Evolutionary conservation across 2,888 invertebrate genomes (phyloP).

Genomic region (Itoplectis maculator): DNA sequence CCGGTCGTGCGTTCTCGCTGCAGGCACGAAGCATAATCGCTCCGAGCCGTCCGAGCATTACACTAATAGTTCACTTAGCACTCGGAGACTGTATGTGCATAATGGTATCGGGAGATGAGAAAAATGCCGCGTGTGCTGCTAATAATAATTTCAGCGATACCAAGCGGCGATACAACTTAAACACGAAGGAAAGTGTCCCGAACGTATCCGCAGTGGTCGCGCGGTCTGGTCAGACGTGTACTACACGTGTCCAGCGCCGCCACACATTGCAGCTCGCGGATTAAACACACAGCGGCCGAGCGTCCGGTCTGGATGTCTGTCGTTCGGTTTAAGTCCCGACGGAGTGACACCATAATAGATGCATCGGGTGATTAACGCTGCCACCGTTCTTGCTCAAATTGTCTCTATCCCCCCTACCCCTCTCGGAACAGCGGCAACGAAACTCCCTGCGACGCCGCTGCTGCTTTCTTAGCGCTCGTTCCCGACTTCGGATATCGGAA

Average conservation of each 20-base stretch:
- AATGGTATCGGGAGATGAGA: slow-evolving; percentile 28
- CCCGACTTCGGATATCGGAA: slow-evolving; percentile 43
- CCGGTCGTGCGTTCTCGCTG: not conserved
- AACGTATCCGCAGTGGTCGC: not conserved
- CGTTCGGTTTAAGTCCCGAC: slow-evolving; percentile 45
- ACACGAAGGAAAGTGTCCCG: slow-evolving; percentile 31
- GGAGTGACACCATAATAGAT: slow-evolving; percentile 64
- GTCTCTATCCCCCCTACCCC: slow-evolving; percentile 53
- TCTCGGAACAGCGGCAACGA: slow-evolving; percentile 20
- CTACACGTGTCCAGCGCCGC: slow-evolving; percentile 48
- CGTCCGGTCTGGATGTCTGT: slow-evolving; percentile 34
- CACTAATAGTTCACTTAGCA: slow-evolving; percentile 8
- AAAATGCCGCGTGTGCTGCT: slow-evolving; percentile 27
- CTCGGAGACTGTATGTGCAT: slow-evolving; percentile 5
- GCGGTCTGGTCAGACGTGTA: slow-evolving; percentile 46
- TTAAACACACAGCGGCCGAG: slow-evolving; percentile 13
- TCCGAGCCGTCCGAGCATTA: not conserved
- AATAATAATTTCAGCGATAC: slow-evolving; percentile 52
- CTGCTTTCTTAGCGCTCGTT: not conserved
- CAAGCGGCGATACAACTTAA: slow-evolving; percentile 34
- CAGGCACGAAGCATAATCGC: not conserved
- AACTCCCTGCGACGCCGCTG: slow-evolving; percentile 11
- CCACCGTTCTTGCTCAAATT: slow-evolving; percentile 51
- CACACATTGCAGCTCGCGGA: not conserved
- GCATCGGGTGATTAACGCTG: slow-evolving; percentile 62